Percentiles rank a stretch among this genome's conserved stretches.
phyloP scores from a whole-genome alignment of 2,888 invertebrate species.

The Callyntrura guangdongensis region DNA sequence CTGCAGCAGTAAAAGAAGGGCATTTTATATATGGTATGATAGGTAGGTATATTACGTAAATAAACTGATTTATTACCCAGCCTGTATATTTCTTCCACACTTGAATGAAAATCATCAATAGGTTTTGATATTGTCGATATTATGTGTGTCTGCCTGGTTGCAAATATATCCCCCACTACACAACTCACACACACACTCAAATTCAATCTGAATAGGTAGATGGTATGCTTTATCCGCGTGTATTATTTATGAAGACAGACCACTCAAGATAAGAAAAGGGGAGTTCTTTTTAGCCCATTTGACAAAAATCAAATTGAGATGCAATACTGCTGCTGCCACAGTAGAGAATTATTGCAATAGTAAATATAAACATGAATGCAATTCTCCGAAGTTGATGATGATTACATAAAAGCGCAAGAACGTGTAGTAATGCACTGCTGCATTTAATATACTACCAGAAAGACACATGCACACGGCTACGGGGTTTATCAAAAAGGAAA shows the following conservation, averaged over 20 bases:
- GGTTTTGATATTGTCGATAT: conserved; percentile 35
- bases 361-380: no score
- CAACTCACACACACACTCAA: no score
- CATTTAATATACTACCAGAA: conserved; percentile 11
- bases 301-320: conserved; percentile 51
- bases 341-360: not conserved
- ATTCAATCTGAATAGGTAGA: not conserved
- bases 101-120: conserved; percentile 75
- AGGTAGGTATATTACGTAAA: no score
- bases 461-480: no score
- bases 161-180: no score
- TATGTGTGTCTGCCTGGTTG: conserved; percentile 14
- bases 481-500: conserved; percentile 24
- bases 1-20: not conserved
- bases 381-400: no score
- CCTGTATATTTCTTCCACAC: conserved; percentile 76
- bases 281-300: conserved; percentile 68
- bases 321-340: conserved; percentile 23
- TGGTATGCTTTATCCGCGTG: no score
- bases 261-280: conserved; percentile 53
- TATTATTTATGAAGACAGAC: conserved; percentile 2
- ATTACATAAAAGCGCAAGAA: no score
- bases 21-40: conserved; percentile 13
- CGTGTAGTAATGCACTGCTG: not conserved
- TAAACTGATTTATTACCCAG: conserved; percentile 73